A percentile compares a stretch with the other conserved stretches of the same genome.
These are phyloP conservation scores for Coreius guichenoti DNA, from an alignment of 2,797 vertebrate genomes.

Conservation along the genomic window DNA sequence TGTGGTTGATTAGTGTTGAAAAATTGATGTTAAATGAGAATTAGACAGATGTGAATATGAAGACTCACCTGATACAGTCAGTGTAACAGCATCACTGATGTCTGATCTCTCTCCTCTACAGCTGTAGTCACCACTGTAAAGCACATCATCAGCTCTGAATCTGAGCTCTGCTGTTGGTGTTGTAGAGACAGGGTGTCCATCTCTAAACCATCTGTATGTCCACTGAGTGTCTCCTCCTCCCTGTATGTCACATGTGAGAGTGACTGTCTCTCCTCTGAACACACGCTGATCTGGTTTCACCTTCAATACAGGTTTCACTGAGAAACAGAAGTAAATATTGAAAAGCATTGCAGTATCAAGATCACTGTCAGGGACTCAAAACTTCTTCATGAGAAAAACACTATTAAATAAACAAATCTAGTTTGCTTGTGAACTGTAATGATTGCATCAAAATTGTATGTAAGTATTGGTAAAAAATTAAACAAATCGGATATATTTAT, in stretches of 20 bases:
- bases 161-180: not conserved
- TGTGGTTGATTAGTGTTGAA: not conserved
- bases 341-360: not conserved
- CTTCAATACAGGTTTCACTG: not conserved
- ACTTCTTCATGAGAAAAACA: not conserved
- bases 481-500: no score
- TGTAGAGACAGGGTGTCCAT: not conserved
- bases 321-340: not conserved
- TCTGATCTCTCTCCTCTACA: constrained; percentile 44
- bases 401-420: not conserved
- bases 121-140: not conserved
- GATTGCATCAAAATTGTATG: no score
- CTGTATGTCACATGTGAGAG: constrained; percentile 5
- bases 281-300: not conserved
- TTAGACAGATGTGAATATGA: not conserved
- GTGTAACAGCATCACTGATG: constrained; percentile 25
- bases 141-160: fast-evolving
- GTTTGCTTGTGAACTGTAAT: no score
- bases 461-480: no score
- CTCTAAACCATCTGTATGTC: constrained; percentile 26
- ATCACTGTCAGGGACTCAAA: not conserved
- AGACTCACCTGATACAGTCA: not conserved
- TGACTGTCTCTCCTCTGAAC: constrained; percentile 42
- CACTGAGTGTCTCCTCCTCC: not conserved
- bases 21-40: not conserved